phyloP scores from a whole-genome alignment of 2,888 invertebrate genomes.

The Sisyra nigra region DNA sequence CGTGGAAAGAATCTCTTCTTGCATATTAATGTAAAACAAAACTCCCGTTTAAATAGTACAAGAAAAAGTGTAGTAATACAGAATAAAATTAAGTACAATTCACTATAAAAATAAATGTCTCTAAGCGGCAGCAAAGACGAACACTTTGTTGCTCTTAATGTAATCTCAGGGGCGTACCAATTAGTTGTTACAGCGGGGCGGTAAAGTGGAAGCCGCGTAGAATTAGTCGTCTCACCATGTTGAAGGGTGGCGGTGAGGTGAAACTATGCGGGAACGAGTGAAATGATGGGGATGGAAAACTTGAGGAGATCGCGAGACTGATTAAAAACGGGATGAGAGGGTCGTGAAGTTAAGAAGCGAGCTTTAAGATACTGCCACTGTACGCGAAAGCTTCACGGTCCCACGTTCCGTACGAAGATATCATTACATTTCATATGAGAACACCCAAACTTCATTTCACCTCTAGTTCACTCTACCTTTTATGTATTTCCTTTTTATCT shows the following conservation, averaged over 20 bases:
- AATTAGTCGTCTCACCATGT: conserved; percentile 5
- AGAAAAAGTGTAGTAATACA: conserved; percentile 18
- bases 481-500: too few species aligned
- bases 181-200: conserved; percentile 19
- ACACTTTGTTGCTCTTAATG: conserved; percentile 15
- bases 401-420: too few species aligned
- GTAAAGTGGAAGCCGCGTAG: conserved; percentile 7
- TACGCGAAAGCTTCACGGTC: too few species aligned
- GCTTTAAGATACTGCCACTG: too few species aligned
- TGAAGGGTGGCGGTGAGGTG: not conserved
- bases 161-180: conserved; percentile 24
- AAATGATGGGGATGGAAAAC: conserved; percentile 6
- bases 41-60: conserved; percentile 12
- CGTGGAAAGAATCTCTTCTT: not conserved
- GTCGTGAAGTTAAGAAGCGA: conserved; percentile 20
- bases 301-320: conserved; percentile 12
- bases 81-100: conserved; percentile 19
- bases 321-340: conserved; percentile 9
- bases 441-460: too few species aligned
- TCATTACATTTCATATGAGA: too few species aligned
- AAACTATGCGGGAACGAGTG: not conserved
- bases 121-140: conserved; percentile 15
- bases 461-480: too few species aligned
- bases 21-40: not conserved
- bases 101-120: conserved; percentile 22